Conservation (phyloP, 1,140 invertebrate species). For the Saxidomus purpurata region DNA sequence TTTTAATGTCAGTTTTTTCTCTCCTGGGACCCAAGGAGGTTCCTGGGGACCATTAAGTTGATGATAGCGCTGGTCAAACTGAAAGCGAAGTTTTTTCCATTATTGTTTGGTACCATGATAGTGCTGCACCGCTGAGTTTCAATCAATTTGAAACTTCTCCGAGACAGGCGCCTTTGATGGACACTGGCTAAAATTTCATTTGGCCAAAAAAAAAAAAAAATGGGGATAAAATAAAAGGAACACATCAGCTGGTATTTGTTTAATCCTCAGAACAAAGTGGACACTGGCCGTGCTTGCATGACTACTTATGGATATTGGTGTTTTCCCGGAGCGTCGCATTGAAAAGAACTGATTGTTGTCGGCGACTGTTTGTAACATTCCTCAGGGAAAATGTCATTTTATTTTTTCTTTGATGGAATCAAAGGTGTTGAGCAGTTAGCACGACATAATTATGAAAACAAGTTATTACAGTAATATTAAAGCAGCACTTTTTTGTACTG, state of each 20-base stretch:
- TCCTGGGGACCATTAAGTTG: slow-evolving; percentile 13
- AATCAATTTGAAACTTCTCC: slow-evolving; percentile 51
- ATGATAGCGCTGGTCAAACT: slow-evolving; percentile 42
- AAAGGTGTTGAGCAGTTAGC: too few relatives aligned
- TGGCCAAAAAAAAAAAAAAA: neutral
- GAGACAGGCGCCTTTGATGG: slow-evolving; percentile 30
- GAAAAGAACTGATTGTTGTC: neutral
- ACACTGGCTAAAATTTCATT: slow-evolving; percentile 29
- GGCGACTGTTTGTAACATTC: neutral
- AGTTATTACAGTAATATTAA: too few relatives aligned
- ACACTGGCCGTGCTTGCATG: neutral
- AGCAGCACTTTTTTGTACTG: too few relatives aligned
- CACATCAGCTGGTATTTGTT: neutral
- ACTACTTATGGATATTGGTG: neutral
- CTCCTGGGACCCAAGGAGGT: neutral
- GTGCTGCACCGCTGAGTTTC: slow-evolving; percentile 33
- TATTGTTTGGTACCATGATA: slow-evolving; percentile 7
- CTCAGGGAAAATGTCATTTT: neutral
- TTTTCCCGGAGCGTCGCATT: neutral
- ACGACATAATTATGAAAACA: too few relatives aligned
- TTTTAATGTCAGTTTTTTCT: slow-evolving; percentile 52
- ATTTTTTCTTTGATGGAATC: neutral
- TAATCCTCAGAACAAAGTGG: neutral
- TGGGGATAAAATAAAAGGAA: neutral
- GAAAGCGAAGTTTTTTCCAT: slow-evolving; percentile 1